Evolutionary conservation across 2,888 invertebrate genomes (phyloP), one percentile per base, ranked within the genome.

Genomic region (Mythimna lalbum): DNA sequence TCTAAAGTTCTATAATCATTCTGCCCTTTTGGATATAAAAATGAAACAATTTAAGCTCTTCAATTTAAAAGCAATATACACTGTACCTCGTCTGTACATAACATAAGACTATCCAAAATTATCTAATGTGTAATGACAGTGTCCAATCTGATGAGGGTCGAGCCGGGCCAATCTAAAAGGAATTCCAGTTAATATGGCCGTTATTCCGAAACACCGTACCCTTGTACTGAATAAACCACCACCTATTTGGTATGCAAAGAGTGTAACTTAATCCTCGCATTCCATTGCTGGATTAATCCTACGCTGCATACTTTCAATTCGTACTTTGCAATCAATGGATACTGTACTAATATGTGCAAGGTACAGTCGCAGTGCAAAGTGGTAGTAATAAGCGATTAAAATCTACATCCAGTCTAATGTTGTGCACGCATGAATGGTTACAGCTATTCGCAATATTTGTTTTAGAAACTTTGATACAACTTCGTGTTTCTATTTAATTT

Each of bases 101-200:
- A 89, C 87, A 87, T 85, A 87, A 86, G 88, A 83, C 87, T 85
- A 88, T 89, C 87, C 88, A 79, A 90, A 93, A 93, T 92, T 90
- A 92, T 92, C 90, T 90, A 89, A 90, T 91, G 89, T 92, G 91
- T 93, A 94, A 94, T 92, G 94, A 93, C 93, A 92, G 89, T 90
- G 92, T 91, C 93, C 92, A 88, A 91, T 89, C 89, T 93, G 93
- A 94, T 90, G 89, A 93, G 93, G 94, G 94, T 94, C 91, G 88
- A 84, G 83, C 87, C 75, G 86, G 82, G 91, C 89, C 92, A 93
- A 93, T 92, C 90, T 90, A 90, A 90, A 90, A 91, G 93, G 93
- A 93, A 94, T 94, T 91, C 87, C 90, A 90, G 90, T 91, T 93
- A 92, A 93, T 93, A 93, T 90, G 90, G 68, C 89, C 88, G 88